phyloP scores from a whole-genome alignment of 2,113 vertebrate genomes.

The Pagrus major region DNA sequence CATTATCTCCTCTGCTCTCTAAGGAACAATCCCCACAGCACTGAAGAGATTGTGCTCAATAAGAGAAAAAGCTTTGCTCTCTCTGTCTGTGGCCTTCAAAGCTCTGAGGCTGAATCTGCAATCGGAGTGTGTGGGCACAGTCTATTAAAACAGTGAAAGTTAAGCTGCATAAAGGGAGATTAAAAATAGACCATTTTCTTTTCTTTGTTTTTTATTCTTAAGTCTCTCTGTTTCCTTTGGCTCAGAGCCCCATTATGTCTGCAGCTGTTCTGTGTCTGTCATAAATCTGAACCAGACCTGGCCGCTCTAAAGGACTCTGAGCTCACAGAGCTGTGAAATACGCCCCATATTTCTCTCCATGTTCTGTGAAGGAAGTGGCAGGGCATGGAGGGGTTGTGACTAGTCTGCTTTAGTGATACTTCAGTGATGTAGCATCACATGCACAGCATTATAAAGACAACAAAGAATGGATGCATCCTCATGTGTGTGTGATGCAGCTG shows the following conservation, averaged over 20 bases:
- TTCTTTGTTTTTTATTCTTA: conserved; percentile 26
- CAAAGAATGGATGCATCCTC: conserved; percentile 8
- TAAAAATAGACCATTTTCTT: conserved; percentile 45
- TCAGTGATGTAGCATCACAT: conserved; percentile 17
- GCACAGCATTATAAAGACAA: conserved; percentile 30
- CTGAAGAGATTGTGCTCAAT: conserved; percentile 27
- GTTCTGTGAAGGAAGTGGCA: conserved; percentile 44
- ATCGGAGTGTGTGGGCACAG: conserved; percentile 41
- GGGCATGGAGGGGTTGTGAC: conserved; percentile 30
- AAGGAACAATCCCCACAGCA: conserved; percentile 32
- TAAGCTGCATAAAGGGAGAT: conserved; percentile 48
- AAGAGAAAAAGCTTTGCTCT: conserved; percentile 14
- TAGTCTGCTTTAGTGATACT: conserved; percentile 8
- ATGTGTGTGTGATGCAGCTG: background rate
- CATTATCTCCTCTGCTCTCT: conserved; percentile 25
- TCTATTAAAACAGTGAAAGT: conserved; percentile 48
- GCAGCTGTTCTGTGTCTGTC: conserved; percentile 44
- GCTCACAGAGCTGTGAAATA: conserved; percentile 57
- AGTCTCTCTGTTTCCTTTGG: conserved; percentile 16
- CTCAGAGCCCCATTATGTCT: conserved; percentile 31
- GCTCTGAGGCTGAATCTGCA: conserved; percentile 27
- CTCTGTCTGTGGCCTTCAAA: conserved; percentile 37
- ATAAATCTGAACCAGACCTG: conserved; percentile 60
- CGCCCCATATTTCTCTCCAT: conserved; percentile 59
- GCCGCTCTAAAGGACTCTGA: conserved; percentile 43